Conservation (phyloP, 2,113 vertebrate species). For the Arvicanthis niloticus region DNA sequence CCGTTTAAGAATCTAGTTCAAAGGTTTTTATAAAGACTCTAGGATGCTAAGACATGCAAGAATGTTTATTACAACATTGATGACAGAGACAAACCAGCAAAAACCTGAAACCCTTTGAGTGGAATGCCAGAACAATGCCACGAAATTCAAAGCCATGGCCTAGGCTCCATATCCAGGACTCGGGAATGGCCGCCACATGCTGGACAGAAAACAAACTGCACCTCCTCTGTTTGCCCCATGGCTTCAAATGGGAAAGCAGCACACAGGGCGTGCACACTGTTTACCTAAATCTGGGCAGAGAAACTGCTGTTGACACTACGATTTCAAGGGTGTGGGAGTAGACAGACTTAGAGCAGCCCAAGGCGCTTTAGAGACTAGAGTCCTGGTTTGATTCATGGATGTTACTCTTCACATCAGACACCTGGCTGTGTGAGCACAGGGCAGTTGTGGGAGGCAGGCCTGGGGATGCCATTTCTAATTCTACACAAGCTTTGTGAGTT, state of each 20-base stretch:
- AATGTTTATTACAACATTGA: neutral
- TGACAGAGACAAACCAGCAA: neutral
- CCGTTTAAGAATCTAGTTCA: neutral
- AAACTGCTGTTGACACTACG: neutral
- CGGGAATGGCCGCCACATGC: rapidly evolving
- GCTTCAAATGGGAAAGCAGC: neutral
- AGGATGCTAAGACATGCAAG: neutral
- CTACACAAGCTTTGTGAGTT: neutral
- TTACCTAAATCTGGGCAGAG: neutral
- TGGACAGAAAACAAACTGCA: neutral
- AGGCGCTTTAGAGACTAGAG: neutral
- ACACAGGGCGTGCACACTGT: rapidly evolving
- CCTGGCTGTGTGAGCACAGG: no score
- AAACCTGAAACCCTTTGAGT: neutral
- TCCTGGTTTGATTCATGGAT: neutral
- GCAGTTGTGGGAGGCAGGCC: neutral
- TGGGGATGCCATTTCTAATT: neutral
- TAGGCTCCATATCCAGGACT: neutral
- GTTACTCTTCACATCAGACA: neutral
- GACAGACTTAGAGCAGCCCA: neutral
- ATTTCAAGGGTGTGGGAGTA: neutral
- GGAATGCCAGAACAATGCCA: no score
- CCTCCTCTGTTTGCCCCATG: neutral
- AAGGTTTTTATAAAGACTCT: neutral
- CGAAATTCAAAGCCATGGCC: neutral